These are phyloP conservation scores for Nephrotoma appendiculata DNA, from an alignment of 2,888 invertebrate species.

Conservation along the genomic window DNA sequence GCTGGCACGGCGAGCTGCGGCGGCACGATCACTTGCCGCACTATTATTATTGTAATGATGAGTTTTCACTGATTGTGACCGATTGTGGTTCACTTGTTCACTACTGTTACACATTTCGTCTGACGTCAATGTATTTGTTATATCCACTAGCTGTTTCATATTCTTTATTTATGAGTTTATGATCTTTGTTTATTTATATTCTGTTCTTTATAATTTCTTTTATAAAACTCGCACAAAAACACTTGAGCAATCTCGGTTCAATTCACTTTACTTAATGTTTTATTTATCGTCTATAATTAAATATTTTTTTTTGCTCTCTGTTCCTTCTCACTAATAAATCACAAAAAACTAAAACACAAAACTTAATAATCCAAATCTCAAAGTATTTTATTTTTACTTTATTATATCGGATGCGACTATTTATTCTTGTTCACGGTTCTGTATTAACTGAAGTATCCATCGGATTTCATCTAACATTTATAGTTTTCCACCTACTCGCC, in stretches of 20 bases:
- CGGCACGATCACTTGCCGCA: slow-evolving; percentile 61
- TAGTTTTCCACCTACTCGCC: neutral
- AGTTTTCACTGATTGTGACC: slow-evolving; percentile 78
- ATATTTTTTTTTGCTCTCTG: neutral
- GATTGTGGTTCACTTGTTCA: slow-evolving; percentile 43
- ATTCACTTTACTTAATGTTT: neutral
- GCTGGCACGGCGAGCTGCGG: slow-evolving; percentile 64
- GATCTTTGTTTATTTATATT: neutral
- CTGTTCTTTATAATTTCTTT: neutral
- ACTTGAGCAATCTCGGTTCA: neutral
- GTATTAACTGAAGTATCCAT: neutral
- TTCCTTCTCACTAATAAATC: neutral
- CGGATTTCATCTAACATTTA: neutral
- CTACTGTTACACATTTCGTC: neutral
- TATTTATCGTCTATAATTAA: neutral
- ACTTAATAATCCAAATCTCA: neutral
- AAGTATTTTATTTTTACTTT: neutral
- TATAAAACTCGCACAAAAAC: neutral
- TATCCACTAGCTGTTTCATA: neutral
- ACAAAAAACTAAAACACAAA: neutral
- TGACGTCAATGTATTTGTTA: neutral
- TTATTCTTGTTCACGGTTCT: neutral
- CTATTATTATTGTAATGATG: slow-evolving; percentile 57
- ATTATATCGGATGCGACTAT: neutral
- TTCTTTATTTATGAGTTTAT: neutral